Evolutionary conservation across 2,797 vertebrate species (phyloP).

Genomic region (Dallia pectoralis): DNA sequence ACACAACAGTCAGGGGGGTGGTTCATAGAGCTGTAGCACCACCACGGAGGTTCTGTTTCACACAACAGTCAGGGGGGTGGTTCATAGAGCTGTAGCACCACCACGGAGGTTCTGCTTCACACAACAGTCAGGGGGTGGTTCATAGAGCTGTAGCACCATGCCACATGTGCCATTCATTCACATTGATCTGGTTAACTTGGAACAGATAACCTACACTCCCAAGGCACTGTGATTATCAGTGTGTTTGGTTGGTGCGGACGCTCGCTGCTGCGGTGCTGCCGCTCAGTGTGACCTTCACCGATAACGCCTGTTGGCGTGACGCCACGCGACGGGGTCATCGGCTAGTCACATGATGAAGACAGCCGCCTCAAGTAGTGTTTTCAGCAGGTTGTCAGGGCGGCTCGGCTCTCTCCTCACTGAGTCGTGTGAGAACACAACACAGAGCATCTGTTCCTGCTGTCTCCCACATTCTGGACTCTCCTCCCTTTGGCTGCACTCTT

Average conservation of each 20-base stretch:
- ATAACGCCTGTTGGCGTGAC: neutral
- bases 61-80: slow-evolving; percentile 42
- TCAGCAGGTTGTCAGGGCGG: slow-evolving; percentile 5
- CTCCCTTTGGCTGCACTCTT: slow-evolving; percentile 19
- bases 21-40: slow-evolving; percentile 38
- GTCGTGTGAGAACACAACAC: slow-evolving; percentile 19
- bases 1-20: slow-evolving; percentile 44
- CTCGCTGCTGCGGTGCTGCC: too few species aligned
- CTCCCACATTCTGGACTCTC: neutral
- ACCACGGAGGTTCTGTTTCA: slow-evolving; percentile 4
- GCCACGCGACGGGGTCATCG: neutral
- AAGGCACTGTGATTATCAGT: neutral
- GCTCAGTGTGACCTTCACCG: neutral
- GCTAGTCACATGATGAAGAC: neutral
- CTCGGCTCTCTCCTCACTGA: neutral
- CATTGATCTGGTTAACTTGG: slow-evolving; percentile 22
- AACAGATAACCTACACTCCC: slow-evolving; percentile 17
- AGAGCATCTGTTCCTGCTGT: slow-evolving; percentile 28
- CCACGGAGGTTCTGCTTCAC: neutral
- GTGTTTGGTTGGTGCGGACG: neutral
- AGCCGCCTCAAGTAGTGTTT: neutral
- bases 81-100: slow-evolving; percentile 40
- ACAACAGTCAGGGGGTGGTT: slow-evolving; percentile 38
- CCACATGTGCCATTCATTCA: slow-evolving; percentile 17
- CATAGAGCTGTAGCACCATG: slow-evolving; percentile 41